Conservation (phyloP, 1,140 invertebrate genomes). For the Bombus confusus region DNA sequence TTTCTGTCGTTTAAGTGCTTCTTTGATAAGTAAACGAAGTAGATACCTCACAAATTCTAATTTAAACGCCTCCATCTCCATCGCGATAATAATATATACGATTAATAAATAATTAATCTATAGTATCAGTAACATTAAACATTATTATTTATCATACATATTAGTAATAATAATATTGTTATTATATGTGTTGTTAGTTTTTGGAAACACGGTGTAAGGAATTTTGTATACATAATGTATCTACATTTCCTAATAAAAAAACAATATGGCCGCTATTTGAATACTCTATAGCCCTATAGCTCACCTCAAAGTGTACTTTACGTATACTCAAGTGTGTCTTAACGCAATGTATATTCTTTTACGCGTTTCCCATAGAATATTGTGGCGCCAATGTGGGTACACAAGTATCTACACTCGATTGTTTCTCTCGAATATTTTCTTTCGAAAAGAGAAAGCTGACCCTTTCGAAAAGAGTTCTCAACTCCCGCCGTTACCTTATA, state of each 20-base stretch:
- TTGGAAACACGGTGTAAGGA: neutral
- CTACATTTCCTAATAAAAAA: neutral
- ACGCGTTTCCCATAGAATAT: neutral
- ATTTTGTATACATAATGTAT: neutral
- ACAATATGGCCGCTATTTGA: neutral
- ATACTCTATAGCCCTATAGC: neutral
- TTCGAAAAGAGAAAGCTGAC: conserved; percentile 53
- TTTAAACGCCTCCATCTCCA: neutral
- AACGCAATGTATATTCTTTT: conserved; percentile 22
- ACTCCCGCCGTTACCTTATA: conserved; percentile 54
- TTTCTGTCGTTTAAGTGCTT: neutral
- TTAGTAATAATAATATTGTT: neutral
- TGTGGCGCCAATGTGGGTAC: neutral
- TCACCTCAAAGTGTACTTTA: neutral
- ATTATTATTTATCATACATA: neutral
- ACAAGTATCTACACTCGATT: neutral
- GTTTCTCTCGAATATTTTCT: conserved; percentile 52
- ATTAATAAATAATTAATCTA: neutral
- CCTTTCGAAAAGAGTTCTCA: conserved; percentile 28
- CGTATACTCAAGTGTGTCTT: neutral
- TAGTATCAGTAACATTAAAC: neutral
- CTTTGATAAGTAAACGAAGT: neutral
- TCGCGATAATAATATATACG: neutral
- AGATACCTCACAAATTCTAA: neutral
- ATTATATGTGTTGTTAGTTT: neutral